These are phyloP conservation scores for Paracyclopina nana DNA, from an alignment of 1,140 invertebrate genomes.

Conservation along the genomic window DNA sequence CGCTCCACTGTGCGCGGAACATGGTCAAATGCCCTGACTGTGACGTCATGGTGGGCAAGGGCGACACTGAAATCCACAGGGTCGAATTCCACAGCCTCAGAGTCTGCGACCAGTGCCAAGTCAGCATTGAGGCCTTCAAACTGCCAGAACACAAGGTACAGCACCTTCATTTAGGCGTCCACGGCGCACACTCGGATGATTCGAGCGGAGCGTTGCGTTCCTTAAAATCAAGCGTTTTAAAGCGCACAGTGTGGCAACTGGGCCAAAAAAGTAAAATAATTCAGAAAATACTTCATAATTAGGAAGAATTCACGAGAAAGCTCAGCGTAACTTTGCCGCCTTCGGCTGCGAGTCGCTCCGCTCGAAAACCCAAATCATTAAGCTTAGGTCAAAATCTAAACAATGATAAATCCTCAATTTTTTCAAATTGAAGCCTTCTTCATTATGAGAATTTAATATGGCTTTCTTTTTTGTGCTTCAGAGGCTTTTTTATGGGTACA, in stretches of 20 bases:
- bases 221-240: background rate
- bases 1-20: slow-evolving; percentile 4
- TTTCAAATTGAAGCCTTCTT: background rate
- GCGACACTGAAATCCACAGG: slow-evolving; percentile 26
- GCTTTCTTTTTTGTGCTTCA: background rate
- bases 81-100: slow-evolving; percentile 25
- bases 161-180: background rate
- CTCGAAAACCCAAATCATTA: background rate
- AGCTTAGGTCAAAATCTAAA: background rate
- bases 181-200: background rate
- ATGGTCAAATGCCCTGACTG: slow-evolving; percentile 28
- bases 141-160: slow-evolving; percentile 28
- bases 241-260: background rate
- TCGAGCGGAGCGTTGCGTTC: background rate
- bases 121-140: slow-evolving; percentile 25
- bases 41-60: slow-evolving; percentile 25
- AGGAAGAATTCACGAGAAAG: background rate
- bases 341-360: background rate
- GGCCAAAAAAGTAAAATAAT: background rate
- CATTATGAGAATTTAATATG: too few relatives aligned
- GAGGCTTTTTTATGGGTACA: background rate
- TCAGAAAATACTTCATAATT: background rate
- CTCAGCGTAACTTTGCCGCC: background rate
- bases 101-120: slow-evolving; percentile 26
- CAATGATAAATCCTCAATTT: background rate